Conservation (phyloP, 2,888 invertebrate species). For the Pyralis farinalis region DNA sequence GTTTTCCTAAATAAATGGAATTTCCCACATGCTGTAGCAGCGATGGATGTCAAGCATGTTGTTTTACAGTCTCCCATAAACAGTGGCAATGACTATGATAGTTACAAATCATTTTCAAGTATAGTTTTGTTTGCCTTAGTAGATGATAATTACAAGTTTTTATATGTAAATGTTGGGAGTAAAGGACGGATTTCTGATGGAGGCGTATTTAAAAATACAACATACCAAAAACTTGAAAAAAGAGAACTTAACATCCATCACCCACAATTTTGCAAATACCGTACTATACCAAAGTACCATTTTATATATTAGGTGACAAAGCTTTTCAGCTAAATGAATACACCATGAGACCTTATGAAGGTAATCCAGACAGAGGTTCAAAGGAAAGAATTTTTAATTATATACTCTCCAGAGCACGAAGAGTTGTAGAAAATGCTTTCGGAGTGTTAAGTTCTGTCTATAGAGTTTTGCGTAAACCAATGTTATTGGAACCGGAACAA, state of each 20-base stretch:
- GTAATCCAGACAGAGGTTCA: constrained; percentile 12
- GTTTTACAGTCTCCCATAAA: constrained; percentile 13
- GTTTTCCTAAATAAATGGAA: constrained; percentile 9
- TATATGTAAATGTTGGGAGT: constrained; percentile 13
- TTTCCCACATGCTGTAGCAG: constrained; percentile 16
- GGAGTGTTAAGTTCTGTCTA: constrained; percentile 9
- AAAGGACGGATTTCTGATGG: constrained; percentile 13
- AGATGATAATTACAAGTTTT: constrained; percentile 15
- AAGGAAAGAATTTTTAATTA: constrained; percentile 2
- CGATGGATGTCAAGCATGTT: constrained; percentile 18
- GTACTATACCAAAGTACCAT: no score
- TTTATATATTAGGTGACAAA: no score
- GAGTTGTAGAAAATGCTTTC: constrained; percentile 10
- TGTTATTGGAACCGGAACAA: no score
- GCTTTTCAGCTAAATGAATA: constrained; percentile 13
- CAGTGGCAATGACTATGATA: constrained; percentile 14
- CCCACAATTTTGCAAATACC: no score
- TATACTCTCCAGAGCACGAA: background rate
- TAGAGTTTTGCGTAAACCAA: no score
- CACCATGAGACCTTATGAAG: constrained; percentile 15
- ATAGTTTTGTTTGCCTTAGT: constrained; percentile 14
- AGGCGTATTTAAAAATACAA: constrained; percentile 14
- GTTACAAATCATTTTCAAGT: constrained; percentile 15
- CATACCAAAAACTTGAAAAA: constrained; percentile 12
- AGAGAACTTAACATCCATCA: constrained; percentile 9